Base-by-base conservation (phyloP, 2,888 invertebrate species). In the Meganola albula region DNA sequence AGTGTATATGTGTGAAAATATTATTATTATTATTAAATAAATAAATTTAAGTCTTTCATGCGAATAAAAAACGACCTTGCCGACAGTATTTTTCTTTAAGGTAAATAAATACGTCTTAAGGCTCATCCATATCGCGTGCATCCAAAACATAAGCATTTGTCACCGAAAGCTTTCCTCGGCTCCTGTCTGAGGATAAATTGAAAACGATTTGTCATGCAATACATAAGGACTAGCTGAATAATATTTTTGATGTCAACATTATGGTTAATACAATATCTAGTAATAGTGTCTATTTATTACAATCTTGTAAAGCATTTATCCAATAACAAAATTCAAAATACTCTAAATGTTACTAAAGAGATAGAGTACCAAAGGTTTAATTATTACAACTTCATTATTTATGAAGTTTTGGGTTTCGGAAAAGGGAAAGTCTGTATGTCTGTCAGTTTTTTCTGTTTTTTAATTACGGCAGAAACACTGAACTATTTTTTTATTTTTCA, bases 141-240 rank as follows among this genome's bases (percentile, higher is more conserved):
- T 71, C 65, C 63, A 63, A 65, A 75, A 69, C 74, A 72, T 75
- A 71, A 78, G 67, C 73, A 80, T 79, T 80, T 78, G 74, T 80
- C 73, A 79, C 71, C 73, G 60, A 77, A 82, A 78, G 79, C 76
- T 75, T 69, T 74, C 74, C 74, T 74, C 67, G 66, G 68, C 58
- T 65, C 64, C 71, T 82, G 83, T 83, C 84, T 73, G 68, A 63
- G 66, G 65, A 67, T 72, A 83, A 82, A 83, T 82, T 78, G 80
- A 74, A 80, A 76, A 72, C 75, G 64, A 84, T 84, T 76, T 74
- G 74, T 83, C 82, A 83, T 77, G 70, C 70, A 62, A 76, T 73
- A 73, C 61, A 60, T 64, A 65, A 65, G 58, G 58, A 68, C 69
- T 64, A 65, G 56, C 58, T 59, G 36, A 52, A 64, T 60, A 49